These are phyloP conservation scores for Suillia variegata DNA, from an alignment of 2,888 invertebrate genomes.

Conservation along the genomic window DNA sequence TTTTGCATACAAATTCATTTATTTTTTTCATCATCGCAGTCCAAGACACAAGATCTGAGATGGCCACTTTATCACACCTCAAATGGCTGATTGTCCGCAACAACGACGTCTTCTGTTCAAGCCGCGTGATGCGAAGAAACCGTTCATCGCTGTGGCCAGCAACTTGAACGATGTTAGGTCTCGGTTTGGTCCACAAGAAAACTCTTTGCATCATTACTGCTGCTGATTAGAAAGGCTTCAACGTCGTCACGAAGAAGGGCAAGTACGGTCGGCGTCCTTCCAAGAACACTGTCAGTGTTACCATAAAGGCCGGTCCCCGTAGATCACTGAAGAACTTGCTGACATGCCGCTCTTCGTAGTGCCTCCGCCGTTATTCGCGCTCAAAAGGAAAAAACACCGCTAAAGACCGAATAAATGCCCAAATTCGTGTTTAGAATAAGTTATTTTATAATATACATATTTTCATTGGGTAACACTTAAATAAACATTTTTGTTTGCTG, in stretches of 20 bases:
- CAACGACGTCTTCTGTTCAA: constrained; percentile 60
- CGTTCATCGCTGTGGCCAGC: constrained; percentile 69
- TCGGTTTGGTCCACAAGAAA: constrained; percentile 88
- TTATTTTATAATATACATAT: no score
- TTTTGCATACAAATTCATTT: no score
- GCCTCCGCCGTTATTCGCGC: constrained; percentile 93
- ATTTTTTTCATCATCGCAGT: constrained; percentile 56
- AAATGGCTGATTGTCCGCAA: constrained; percentile 62
- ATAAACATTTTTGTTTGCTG: no score
- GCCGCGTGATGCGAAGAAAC: constrained; percentile 60
- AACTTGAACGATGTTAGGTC: constrained; percentile 93
- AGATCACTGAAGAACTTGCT: constrained; percentile 81
- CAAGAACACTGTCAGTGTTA: constrained; percentile 74
- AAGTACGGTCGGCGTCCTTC: constrained; percentile 76
- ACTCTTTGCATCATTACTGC: constrained; percentile 85
- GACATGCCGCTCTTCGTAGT: constrained; percentile 84
- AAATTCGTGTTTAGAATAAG: constrained; percentile 4
- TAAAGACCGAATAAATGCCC: constrained; percentile 78
- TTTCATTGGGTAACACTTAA: no score
- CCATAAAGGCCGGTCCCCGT: constrained; percentile 87
- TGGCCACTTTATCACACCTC: constrained; percentile 61
- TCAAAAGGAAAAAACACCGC: constrained; percentile 90
- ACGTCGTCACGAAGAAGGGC: constrained; percentile 83
- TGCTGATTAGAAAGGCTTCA: constrained; percentile 92
- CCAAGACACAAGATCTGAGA: constrained; percentile 57